Conservation (phyloP, 2,888 invertebrate species). For the Anarsia innoxiella region DNA sequence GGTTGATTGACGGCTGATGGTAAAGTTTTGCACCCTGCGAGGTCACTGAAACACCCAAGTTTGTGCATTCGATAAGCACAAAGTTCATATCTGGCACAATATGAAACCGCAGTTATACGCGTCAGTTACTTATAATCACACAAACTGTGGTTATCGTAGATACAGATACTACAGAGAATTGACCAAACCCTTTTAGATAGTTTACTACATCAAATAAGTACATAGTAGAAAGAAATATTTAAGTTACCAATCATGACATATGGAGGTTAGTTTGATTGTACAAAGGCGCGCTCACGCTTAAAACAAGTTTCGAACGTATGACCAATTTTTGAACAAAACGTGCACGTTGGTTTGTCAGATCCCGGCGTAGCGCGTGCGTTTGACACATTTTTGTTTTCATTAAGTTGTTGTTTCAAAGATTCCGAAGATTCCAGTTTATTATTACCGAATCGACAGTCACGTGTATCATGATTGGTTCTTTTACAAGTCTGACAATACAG, state of each 20-base stretch:
- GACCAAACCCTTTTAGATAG: slow-evolving; percentile 22
- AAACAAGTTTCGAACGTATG: slow-evolving; percentile 25
- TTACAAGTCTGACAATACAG: slow-evolving; percentile 18
- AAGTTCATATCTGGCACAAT: slow-evolving; percentile 21
- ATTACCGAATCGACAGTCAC: slow-evolving; percentile 15
- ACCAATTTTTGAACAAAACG: slow-evolving; percentile 21
- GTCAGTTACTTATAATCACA: slow-evolving; percentile 16
- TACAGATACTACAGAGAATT: slow-evolving; percentile 19
- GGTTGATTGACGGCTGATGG: slow-evolving; percentile 14
- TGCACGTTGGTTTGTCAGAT: slow-evolving; percentile 14
- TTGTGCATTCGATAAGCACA: slow-evolving; percentile 16
- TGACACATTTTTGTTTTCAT: slow-evolving; percentile 11
- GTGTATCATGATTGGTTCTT: slow-evolving; percentile 15
- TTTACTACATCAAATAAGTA: slow-evolving; percentile 16
- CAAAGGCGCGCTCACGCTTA: slow-evolving; percentile 22
- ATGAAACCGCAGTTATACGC: slow-evolving; percentile 21
- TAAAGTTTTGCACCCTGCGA: slow-evolving; percentile 16
- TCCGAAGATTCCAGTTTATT: too few relatives aligned
- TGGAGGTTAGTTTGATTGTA: slow-evolving; percentile 11
- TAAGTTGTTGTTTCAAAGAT: neutral
- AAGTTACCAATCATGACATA: slow-evolving; percentile 13
- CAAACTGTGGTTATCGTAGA: slow-evolving; percentile 13
- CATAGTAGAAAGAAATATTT: slow-evolving; percentile 14
- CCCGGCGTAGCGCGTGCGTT: neutral
- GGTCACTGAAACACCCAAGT: slow-evolving; percentile 16